These are phyloP conservation scores for Plectrocnemia conspersa DNA, from an alignment of 1,140 invertebrate genomes.

Conservation along the genomic window DNA sequence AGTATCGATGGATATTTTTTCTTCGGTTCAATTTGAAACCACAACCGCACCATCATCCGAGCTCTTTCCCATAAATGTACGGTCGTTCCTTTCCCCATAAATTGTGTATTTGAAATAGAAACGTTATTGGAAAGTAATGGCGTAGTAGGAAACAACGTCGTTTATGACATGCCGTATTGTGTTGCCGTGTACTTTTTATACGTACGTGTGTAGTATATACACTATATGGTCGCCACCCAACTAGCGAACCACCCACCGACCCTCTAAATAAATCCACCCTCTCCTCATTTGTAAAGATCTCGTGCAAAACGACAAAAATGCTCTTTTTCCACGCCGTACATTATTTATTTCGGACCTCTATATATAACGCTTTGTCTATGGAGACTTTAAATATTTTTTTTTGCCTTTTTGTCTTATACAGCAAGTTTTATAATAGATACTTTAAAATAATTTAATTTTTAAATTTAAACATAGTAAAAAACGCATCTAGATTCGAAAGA, in stretches of 20 bases:
- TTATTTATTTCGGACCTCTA: too few relatives aligned
- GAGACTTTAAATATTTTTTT: too few relatives aligned
- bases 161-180: conserved; percentile 16
- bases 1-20: too few relatives aligned
- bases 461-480: too few relatives aligned
- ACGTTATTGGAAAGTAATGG: conserved; percentile 24
- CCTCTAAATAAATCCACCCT: not conserved
- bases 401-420: too few relatives aligned
- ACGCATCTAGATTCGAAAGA: too few relatives aligned
- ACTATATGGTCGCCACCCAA: not conserved
- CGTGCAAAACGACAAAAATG: conserved; percentile 1
- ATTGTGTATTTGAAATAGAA: conserved; percentile 25
- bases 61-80: not conserved
- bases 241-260: not conserved
- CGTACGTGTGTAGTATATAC: not conserved
- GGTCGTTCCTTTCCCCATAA: conserved; percentile 19
- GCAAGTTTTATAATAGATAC: too few relatives aligned
- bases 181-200: not conserved
- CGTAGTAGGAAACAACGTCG: conserved; percentile 16
- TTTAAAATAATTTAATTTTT: too few relatives aligned
- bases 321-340: too few relatives aligned
- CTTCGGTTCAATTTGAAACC: too few relatives aligned
- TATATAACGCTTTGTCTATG: too few relatives aligned
- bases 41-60: not conserved
- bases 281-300: not conserved